These are phyloP conservation scores for Morone saxatilis DNA, from an alignment of 2,113 vertebrate species.

Conservation along the genomic window DNA sequence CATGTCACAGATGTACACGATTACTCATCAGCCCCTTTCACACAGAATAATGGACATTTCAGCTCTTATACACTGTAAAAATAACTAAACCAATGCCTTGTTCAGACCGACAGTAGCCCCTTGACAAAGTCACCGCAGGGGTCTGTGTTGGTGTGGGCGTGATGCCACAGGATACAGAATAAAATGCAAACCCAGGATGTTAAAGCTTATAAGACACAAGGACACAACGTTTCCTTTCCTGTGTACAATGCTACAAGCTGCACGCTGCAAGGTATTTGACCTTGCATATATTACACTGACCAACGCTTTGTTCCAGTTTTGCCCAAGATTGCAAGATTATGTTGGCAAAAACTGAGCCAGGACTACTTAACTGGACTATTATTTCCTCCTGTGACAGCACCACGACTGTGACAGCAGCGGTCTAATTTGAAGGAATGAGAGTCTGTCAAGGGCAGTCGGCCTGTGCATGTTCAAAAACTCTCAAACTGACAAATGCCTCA, in stretches of 20 bases:
- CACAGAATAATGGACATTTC: not conserved
- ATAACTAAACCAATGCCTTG: not conserved
- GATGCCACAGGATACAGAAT: conserved; percentile 4
- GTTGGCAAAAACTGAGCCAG: not conserved
- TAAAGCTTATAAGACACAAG: not conserved
- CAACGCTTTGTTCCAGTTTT: not conserved
- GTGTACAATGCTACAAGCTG: not conserved
- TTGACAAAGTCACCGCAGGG: conserved; percentile 4
- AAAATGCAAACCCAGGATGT: not conserved
- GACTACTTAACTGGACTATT: not conserved
- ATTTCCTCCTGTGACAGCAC: too few relatives aligned
- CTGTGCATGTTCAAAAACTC: too few relatives aligned
- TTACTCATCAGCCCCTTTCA: conserved; percentile 3
- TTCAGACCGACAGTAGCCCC: not conserved
- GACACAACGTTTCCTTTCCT: not conserved
- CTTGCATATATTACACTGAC: not conserved
- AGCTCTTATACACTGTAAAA: not conserved
- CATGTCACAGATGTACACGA: conserved; percentile 10
- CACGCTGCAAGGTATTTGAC: too few relatives aligned
- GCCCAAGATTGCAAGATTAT: not conserved
- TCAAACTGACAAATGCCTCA: not conserved
- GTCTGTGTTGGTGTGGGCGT: not conserved
- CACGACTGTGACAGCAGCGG: too few relatives aligned
- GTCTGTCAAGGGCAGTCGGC: too few relatives aligned
- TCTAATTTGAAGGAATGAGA: too few relatives aligned